These are phyloP conservation scores for Tricholauxania praeusta DNA, from an alignment of 2,888 invertebrate genomes.

Conservation along the genomic window DNA sequence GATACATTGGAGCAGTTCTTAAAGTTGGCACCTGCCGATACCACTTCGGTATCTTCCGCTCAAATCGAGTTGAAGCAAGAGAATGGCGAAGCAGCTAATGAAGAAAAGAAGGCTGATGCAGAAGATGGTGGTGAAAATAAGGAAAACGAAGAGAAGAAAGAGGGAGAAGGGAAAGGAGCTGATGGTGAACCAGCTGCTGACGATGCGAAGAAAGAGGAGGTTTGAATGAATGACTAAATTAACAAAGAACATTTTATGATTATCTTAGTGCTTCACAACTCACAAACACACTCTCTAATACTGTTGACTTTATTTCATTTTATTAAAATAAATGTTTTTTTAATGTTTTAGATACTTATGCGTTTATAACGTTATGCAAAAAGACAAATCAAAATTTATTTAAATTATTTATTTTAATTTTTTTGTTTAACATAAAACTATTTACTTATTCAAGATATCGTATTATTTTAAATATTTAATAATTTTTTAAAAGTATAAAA, in stretches of 20 bases:
- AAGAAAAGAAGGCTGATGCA: constrained; percentile 60
- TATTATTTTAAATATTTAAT: constrained; percentile 14
- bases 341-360: constrained; percentile 9
- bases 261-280: constrained; percentile 28
- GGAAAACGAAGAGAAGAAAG: constrained; percentile 53
- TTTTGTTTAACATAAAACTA: constrained; percentile 7
- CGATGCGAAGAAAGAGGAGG: constrained; percentile 46
- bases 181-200: constrained; percentile 44
- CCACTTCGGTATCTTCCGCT: constrained; percentile 67
- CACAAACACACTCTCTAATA: constrained; percentile 24
- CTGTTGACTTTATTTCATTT: constrained; percentile 5
- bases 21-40: constrained; percentile 76
- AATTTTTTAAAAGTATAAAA: neutral
- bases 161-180: constrained; percentile 43
- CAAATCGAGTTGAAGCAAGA: constrained; percentile 67
- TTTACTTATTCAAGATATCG: constrained; percentile 6
- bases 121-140: constrained; percentile 61
- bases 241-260: constrained; percentile 7
- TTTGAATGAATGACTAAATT: constrained; percentile 40
- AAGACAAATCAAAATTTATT: constrained; percentile 33
- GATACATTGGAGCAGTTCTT: constrained; percentile 91
- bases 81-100: constrained; percentile 54
- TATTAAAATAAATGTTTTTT: constrained; percentile 13
- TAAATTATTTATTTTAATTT: constrained; percentile 26
- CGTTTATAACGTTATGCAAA: constrained; percentile 26